phyloP scores from a whole-genome alignment of 2,797 vertebrate genomes.

The Coilia nasus region DNA sequence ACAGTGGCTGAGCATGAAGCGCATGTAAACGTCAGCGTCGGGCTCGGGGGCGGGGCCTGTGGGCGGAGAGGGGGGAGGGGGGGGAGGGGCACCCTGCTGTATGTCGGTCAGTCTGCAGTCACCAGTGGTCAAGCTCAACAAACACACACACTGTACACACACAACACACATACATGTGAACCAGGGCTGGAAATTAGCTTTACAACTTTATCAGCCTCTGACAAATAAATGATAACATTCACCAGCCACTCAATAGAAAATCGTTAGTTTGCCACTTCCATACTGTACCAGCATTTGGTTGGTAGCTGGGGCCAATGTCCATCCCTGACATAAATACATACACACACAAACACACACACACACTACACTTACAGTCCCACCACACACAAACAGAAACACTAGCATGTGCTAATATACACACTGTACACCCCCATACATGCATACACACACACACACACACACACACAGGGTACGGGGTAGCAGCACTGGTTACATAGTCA shows the following conservation, averaged over 20 bases:
- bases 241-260: too few relatives aligned
- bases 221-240: background rate
- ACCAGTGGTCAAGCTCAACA: background rate
- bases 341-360: background rate
- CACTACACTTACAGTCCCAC: background rate
- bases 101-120: slow-evolving; percentile 52
- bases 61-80: slow-evolving; percentile 44
- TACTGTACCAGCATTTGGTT: too few relatives aligned
- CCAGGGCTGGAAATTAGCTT: too few relatives aligned
- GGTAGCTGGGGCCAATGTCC: too few relatives aligned
- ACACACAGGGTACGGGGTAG: background rate
- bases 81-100: slow-evolving; percentile 48
- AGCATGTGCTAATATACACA: background rate
- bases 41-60: slow-evolving; percentile 57
- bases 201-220: too few relatives aligned
- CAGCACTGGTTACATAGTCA: background rate
- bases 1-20: slow-evolving; percentile 90
- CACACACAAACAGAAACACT: background rate
- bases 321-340: too few relatives aligned
- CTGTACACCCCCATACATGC: background rate
- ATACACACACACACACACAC: background rate
- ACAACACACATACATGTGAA: background rate
- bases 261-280: too few relatives aligned
- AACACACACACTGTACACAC: background rate
- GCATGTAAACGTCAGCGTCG: slow-evolving; percentile 84